These are phyloP conservation scores for Palaemon carinicauda DNA, from an alignment of 1,140 invertebrate genomes.

Conservation along the genomic window DNA sequence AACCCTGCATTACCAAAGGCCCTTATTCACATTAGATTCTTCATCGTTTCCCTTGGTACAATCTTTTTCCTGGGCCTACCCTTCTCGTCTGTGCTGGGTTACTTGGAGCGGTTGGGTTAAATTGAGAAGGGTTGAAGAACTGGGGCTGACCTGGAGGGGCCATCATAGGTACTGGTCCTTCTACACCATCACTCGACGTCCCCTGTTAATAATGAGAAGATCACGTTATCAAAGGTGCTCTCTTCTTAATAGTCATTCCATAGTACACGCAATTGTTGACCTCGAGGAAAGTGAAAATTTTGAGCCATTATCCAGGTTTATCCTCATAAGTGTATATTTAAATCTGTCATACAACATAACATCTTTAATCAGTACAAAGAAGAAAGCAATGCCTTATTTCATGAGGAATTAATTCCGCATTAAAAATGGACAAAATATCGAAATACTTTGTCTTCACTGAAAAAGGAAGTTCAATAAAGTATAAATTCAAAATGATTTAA, in stretches of 20 bases:
- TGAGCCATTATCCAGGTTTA: too few relatives aligned
- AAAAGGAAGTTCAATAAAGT: too few relatives aligned
- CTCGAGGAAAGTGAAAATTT: too few relatives aligned
- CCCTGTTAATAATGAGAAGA: slow-evolving; percentile 11
- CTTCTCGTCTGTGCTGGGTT: not conserved
- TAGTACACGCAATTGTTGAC: not conserved
- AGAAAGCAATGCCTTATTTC: too few relatives aligned
- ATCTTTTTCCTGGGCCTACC: slow-evolving; percentile 1
- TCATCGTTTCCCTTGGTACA: not conserved
- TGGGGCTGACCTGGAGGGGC: slow-evolving; percentile 24
- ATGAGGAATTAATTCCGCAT: too few relatives aligned
- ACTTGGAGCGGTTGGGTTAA: not conserved
- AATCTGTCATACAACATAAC: too few relatives aligned
- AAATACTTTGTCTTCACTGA: too few relatives aligned
- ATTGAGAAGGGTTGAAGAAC: slow-evolving; percentile 39
- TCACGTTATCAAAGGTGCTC: not conserved
- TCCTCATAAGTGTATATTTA: too few relatives aligned
- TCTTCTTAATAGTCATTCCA: not conserved
- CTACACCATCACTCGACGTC: slow-evolving; percentile 23
- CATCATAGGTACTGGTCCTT: slow-evolving; percentile 28
- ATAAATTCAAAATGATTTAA: too few relatives aligned
- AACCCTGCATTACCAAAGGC: not conserved
- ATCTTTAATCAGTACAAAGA: too few relatives aligned
- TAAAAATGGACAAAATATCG: too few relatives aligned
- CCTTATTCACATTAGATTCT: not conserved